phyloP scores from a whole-genome alignment of 2,797 vertebrate species.

The Mallotus villosus region DNA sequence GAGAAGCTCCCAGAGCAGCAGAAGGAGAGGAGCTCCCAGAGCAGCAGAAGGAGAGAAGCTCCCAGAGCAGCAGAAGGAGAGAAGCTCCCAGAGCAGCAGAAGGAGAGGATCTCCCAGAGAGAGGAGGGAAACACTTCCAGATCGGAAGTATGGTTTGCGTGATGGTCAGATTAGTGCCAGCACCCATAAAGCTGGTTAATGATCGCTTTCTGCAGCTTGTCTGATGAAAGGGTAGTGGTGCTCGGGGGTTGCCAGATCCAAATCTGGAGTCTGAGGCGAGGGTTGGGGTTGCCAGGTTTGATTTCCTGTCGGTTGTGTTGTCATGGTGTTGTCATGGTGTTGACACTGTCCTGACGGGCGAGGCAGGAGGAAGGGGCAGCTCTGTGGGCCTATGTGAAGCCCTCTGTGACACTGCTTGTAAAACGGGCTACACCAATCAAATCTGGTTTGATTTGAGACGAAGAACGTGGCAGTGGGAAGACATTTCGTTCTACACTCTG shows the following conservation, averaged over 20 bases:
- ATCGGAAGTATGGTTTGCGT: neutral
- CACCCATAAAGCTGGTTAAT: neutral
- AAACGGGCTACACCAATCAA: too few species aligned
- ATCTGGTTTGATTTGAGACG: too few species aligned
- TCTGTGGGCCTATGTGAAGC: too few species aligned
- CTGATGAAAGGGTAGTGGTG: neutral
- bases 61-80: too few species aligned
- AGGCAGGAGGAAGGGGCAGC: neutral
- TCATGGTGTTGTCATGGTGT: neutral
- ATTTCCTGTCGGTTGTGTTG: neutral
- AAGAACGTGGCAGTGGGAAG: too few species aligned
- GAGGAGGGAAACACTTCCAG: neutral
- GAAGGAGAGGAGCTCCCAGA: too few species aligned
- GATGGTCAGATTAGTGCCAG: neutral
- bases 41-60: too few species aligned
- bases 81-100: conserved; percentile 26
- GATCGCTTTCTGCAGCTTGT: neutral
- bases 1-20: too few species aligned
- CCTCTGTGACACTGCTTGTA: too few species aligned
- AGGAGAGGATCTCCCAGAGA: too few species aligned
- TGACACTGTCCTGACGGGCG: neutral
- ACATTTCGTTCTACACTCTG: too few species aligned
- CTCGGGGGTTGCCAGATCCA: neutral
- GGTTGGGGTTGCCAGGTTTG: too few species aligned
- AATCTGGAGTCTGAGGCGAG: neutral